Conservation (phyloP, 2,888 invertebrate species). For the Petrophora chlorosata region DNA sequence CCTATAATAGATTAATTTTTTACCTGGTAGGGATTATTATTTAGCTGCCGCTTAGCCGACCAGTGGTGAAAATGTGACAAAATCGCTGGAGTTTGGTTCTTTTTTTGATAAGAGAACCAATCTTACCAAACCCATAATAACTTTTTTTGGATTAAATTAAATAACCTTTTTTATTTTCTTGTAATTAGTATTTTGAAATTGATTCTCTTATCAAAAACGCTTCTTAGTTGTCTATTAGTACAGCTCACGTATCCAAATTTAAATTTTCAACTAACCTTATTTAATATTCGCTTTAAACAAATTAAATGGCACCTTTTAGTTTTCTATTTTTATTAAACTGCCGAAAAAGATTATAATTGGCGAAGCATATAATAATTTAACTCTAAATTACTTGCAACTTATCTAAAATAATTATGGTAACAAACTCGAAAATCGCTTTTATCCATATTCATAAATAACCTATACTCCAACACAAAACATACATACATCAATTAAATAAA, state of each 20-base stretch:
- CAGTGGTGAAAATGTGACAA: constrained; percentile 60
- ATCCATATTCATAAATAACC: constrained; percentile 9
- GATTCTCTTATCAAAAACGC: constrained; percentile 54
- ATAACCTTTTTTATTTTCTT: not conserved
- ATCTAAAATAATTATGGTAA: not conserved
- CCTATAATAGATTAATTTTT: constrained; percentile 33
- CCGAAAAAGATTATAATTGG: constrained; percentile 9
- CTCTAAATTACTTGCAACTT: constrained; percentile 4
- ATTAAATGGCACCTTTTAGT: constrained; percentile 27
- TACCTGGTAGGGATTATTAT: constrained; percentile 39
- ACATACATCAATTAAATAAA: constrained; percentile 20
- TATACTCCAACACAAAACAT: constrained; percentile 16
- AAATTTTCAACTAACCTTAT: constrained; percentile 38
- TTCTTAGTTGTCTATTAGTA: constrained; percentile 67
- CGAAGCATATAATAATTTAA: constrained; percentile 2
- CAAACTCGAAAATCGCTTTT: not conserved
- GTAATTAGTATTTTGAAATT: constrained; percentile 4
- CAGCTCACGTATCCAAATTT: constrained; percentile 64
- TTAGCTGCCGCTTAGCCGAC: constrained; percentile 73
- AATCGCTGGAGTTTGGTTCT: constrained; percentile 63
- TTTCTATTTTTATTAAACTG: constrained; percentile 22
- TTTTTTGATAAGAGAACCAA: constrained; percentile 44
- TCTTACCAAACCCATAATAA: constrained; percentile 1
- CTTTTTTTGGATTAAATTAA: not conserved
- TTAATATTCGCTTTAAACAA: constrained; percentile 30